Conservation (phyloP, 2,113 vertebrate genomes). For the Phylloscopus trochilus region DNA sequence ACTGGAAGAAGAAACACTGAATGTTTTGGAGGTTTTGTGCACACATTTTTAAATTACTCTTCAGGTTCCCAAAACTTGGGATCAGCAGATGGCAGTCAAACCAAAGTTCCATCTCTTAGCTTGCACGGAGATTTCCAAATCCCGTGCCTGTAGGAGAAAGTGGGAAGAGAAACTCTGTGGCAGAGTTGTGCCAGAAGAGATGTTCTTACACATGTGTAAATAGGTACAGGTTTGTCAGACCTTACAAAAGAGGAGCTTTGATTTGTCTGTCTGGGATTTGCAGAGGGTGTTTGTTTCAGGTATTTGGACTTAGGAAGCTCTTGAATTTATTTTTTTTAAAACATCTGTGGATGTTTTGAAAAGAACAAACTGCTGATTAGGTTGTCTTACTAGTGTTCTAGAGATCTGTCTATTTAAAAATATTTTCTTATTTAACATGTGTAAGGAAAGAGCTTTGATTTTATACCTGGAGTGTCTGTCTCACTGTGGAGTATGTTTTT, state of each 20-base stretch:
- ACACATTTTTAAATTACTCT: not conserved
- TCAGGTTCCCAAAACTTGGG: not conserved
- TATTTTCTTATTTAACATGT: not conserved
- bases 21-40: not conserved
- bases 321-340: not conserved
- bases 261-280: not conserved
- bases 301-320: not conserved
- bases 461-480: not conserved
- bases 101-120: conserved; percentile 48
- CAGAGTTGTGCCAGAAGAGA: not conserved
- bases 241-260: not conserved
- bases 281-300: not conserved
- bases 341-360: not conserved
- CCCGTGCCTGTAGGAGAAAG: not conserved
- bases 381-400: not conserved
- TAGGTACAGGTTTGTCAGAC: not conserved
- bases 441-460: not conserved
- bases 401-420: not conserved
- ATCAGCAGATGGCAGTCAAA: conserved; percentile 76
- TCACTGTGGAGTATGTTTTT: not conserved
- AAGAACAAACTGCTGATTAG: not conserved
- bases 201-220: not conserved
- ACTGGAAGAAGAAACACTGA: not conserved
- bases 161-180: not conserved
- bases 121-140: not conserved